Conservation (phyloP, 2,113 vertebrate species). For the Drymodes brunneopygia region DNA sequence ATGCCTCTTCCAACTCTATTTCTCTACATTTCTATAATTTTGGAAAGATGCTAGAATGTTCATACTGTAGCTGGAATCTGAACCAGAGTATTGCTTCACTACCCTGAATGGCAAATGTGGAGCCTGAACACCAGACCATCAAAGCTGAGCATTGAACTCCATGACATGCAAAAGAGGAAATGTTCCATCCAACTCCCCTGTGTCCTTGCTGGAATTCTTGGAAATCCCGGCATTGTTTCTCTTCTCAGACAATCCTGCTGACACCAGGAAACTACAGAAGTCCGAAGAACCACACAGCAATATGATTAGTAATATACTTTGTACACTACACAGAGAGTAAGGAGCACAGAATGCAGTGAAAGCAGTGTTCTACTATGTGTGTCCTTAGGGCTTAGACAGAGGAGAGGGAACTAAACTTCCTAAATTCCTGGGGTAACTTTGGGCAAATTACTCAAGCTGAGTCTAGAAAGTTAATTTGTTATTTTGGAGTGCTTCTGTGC, state of each 20-base stretch:
- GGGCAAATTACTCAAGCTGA: neutral
- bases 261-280: neutral
- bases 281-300: neutral
- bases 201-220: neutral
- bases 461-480: neutral
- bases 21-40: neutral
- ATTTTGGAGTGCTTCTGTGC: neutral
- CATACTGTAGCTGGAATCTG: neutral
- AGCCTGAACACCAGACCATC: neutral
- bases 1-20: neutral
- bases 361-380: neutral
- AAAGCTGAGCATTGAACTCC: neutral
- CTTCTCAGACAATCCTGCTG: neutral
- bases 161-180: neutral
- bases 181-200: neutral
- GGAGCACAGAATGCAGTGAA: neutral
- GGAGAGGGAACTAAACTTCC: neutral
- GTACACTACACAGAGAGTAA: neutral
- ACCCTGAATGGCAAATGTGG: neutral
- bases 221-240: constrained; percentile 14
- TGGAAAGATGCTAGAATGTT: neutral
- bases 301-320: neutral
- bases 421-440: neutral
- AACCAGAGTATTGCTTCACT: neutral
- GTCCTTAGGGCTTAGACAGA: neutral